Evolutionary conservation across 2,797 vertebrate genomes (phyloP), one percentile per base, ranked within the genome.

Genomic region (Thalassophryne amazonica): DNA sequence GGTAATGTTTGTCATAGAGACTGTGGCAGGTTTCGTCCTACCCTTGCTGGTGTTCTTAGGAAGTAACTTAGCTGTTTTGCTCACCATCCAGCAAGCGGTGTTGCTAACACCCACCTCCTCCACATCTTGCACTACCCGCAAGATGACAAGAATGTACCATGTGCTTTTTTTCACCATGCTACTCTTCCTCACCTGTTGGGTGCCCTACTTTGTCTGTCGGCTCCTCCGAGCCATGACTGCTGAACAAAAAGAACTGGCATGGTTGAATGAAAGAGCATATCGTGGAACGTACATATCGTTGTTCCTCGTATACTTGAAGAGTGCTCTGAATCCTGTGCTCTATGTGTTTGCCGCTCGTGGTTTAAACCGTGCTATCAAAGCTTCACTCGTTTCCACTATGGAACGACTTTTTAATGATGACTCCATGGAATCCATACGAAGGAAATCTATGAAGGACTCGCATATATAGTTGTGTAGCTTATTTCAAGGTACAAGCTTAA

Each of bases 141-240:
- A 69, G 30, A 69, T 90, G 69, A 48, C 0, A 21, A 85, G 85
- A 16, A 84, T 92, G 66, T 92, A 91, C 66, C 85, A 88, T 0
- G 75, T 92, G 13, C 78, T 92, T 22, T 88, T 90, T 25, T 16
- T 85, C 48, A 89, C 91, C 54, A 92, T 92, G 89, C 80, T 92
- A 18, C 66, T 92, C 56, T 92, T 90, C 47, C 83, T 92, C 49
- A 89, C 86, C 31, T 92, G 88, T 53, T 92, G 91, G 91, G 89
- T 92, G 32, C 91, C 91, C 1, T 92, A 91, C 47, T 91, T 91
- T 43, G 69, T 80, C 21, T 91, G 82, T 49, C 86, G 91, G 13
- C 89, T 91, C 54, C 6, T 91, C 28, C 25, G 6, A 6, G 60
- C 78, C 3, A 36, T 91, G 37, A 5, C 60, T 0, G 0, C 2